phyloP scores from a whole-genome alignment of 2,113 vertebrate genomes.

The Jaculus jaculus region DNA sequence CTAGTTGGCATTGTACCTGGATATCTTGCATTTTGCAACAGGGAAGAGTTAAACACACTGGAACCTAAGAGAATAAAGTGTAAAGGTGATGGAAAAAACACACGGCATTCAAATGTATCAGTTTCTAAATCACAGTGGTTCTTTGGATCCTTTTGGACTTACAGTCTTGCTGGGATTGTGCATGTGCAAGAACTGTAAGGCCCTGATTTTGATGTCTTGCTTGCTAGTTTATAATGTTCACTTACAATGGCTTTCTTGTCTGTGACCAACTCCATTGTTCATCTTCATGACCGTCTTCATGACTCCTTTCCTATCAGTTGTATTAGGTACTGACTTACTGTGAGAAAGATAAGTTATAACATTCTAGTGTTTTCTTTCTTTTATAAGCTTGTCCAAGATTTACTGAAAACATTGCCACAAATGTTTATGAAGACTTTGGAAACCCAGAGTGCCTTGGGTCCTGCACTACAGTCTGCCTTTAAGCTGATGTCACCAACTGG shows the following conservation, averaged over 20 bases:
- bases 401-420: conserved; percentile 92
- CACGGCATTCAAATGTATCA: conserved; percentile 63
- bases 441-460: conserved; percentile 96
- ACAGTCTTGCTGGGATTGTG: conserved; percentile 76
- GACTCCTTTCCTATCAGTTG: conserved; percentile 64
- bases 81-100: conserved; percentile 68
- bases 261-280: conserved; percentile 74
- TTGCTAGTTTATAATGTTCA: conserved; percentile 70
- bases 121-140: conserved; percentile 58
- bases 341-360: conserved; percentile 41
- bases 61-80: conserved; percentile 60
- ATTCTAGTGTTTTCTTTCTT: conserved; percentile 68
- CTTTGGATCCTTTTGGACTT: conserved; percentile 72
- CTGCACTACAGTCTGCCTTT: conserved; percentile 95
- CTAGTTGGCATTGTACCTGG: conserved; percentile 70
- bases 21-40: conserved; percentile 69
- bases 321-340: conserved; percentile 55
- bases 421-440: conserved; percentile 96
- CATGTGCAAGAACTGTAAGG: conserved; percentile 78
- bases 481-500: conserved; percentile 96
- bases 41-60: conserved; percentile 59
- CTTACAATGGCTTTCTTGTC: conserved; percentile 74
- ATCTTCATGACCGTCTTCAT: conserved; percentile 68
- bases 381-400: conserved; percentile 93
- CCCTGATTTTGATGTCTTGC: conserved; percentile 73